Evolutionary conservation across 2,888 invertebrate genomes (phyloP).

Genomic region (Cyrtodaria siliqua): DNA sequence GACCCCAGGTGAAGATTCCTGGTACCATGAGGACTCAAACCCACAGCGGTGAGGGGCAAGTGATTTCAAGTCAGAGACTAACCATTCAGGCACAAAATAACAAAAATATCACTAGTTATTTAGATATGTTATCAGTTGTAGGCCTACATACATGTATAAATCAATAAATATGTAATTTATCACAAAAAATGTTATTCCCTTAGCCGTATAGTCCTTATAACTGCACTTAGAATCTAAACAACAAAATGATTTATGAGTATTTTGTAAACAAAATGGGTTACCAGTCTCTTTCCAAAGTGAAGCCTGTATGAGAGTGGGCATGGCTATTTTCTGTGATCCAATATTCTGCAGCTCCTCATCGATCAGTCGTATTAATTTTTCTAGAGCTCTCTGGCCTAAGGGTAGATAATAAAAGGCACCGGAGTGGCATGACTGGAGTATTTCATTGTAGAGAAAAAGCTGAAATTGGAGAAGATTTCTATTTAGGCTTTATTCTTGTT

Average conservation of each 20-base stretch:
- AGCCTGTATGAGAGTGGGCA: slow-evolving; percentile 91
- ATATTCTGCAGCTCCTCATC: slow-evolving; percentile 90
- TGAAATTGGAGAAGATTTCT: slow-evolving; percentile 66
- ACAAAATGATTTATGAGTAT: not conserved
- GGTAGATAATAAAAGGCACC: slow-evolving; percentile 89
- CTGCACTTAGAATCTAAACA: not conserved
- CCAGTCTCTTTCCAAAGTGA: slow-evolving; percentile 82
- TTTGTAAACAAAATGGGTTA: slow-evolving; percentile 33
- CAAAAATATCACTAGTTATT: too few species aligned
- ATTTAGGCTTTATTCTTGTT: too few species aligned
- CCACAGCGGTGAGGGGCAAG: too few species aligned
- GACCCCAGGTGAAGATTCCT: too few species aligned
- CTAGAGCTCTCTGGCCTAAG: slow-evolving; percentile 91
- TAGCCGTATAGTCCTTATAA: too few species aligned
- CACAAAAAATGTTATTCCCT: too few species aligned
- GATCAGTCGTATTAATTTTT: slow-evolving; percentile 92
- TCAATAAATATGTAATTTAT: too few species aligned
- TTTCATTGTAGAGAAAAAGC: slow-evolving; percentile 78
- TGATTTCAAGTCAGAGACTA: too few species aligned
- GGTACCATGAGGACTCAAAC: too few species aligned
- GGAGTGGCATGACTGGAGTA: slow-evolving; percentile 70
- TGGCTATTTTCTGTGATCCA: slow-evolving; percentile 92
- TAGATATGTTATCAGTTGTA: too few species aligned
- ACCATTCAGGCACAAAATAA: too few species aligned
- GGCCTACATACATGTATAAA: too few species aligned